phyloP scores from a whole-genome alignment of 23 tunicate genomes.

The Styela plicata region DNA sequence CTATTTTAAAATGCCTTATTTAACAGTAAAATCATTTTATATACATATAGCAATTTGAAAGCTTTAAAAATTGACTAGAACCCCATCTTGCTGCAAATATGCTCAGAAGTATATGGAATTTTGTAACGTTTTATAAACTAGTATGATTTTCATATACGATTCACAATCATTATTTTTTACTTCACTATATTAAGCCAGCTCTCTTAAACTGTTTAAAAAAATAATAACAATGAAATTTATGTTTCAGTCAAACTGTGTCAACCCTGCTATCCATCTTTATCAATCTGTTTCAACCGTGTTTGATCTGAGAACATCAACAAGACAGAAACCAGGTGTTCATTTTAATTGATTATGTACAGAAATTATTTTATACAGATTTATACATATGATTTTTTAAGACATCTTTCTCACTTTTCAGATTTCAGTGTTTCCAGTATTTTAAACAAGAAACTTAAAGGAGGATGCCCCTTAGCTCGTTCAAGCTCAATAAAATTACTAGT shows the following conservation, averaged over 20 bases:
- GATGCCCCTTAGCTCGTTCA: slow-evolving; percentile 9
- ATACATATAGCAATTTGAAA: too few relatives aligned
- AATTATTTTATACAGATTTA: background rate
- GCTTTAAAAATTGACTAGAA: too few relatives aligned
- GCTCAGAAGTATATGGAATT: too few relatives aligned
- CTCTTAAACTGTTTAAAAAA: too few relatives aligned
- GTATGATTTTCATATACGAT: too few relatives aligned
- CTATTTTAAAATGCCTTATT: too few relatives aligned
- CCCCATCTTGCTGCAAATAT: too few relatives aligned
- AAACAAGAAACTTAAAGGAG: slow-evolving; percentile 11
- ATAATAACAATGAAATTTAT: background rate
- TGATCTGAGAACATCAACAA: slow-evolving; percentile 6
- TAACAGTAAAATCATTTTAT: too few relatives aligned
- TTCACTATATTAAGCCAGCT: too few relatives aligned
- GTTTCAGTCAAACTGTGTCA: background rate
- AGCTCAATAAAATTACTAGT: background rate
- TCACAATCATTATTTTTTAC: too few relatives aligned
- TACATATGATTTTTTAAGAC: background rate
- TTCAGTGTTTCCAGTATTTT: slow-evolving; percentile 6
- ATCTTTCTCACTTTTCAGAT: background rate
- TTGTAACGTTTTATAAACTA: too few relatives aligned
- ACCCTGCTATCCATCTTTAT: background rate
- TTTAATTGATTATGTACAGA: background rate
- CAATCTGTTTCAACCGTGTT: slow-evolving; percentile 14
- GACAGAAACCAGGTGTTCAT: slow-evolving; percentile 9